Base-by-base conservation (phyloP, 2,113 vertebrate species). In the Ellobius talpinus region DNA sequence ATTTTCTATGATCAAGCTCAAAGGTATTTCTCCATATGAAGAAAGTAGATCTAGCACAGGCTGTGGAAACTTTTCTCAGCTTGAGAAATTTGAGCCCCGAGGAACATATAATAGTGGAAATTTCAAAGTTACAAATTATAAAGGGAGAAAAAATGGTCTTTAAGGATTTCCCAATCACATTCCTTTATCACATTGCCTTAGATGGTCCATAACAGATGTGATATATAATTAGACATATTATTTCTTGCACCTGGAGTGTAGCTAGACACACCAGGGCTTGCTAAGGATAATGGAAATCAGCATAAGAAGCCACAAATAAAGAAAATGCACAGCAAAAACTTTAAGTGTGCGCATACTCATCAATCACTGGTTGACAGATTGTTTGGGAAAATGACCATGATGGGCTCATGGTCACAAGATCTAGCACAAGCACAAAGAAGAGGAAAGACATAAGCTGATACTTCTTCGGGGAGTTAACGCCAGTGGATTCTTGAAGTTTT, bases 71-170 rank as follows among this genome's bases (percentile, higher is more conserved):
- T 17, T 90, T 65, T 77, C 86, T 81, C 42, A 77, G 52, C 39
- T 68, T 93, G 66, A 63, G n/a, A n/a, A 50, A 42, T 86, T 92
- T 29, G 23, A 50, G 72, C 21, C 68, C 1, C 29, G 36, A 70
- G 0, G 10, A 93, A 45, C 29, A 89, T 87, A 65, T 74, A 29
- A 11, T 50, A 79, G 79, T 74, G 21, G 45, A 73, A 26, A 66
- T 90, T 90, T 66, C 72, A 87, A 95, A 88, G 61, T 16, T 77
- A 61, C 17, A 96, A 78, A 17, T 86, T 66, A 78, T 1, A 12
- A 39, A 55, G 16, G n/a, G 47, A 45, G 90, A n/a, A 81, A 90
- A 39, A 1, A 2, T 72, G 36, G 68, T 17, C 5, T 87, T 93
- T 79, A 45, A 23, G 36, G 21, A 58, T 89, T 87, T 92, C 17